Evolutionary conservation across 2,888 invertebrate genomes (phyloP).

Genomic region (Emmelina monodactyla): DNA sequence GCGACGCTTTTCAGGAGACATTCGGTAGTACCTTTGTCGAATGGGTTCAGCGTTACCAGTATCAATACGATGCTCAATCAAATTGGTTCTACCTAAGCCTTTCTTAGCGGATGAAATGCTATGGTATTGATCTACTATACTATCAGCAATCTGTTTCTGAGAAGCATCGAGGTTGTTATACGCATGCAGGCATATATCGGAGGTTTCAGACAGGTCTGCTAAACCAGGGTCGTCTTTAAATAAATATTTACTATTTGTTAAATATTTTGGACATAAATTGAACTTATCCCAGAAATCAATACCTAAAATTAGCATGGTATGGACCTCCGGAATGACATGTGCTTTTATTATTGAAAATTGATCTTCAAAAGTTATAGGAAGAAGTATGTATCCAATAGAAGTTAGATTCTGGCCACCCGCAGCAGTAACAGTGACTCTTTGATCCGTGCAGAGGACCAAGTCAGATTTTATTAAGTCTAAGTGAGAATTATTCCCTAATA

Average conservation of each 20-base stretch:
- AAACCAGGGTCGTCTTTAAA: not conserved
- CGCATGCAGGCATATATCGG: not conserved
- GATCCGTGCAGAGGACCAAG: not conserved
- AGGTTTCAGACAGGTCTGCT: not conserved
- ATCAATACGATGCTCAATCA: slow-evolving; percentile 17
- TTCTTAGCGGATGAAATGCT: slow-evolving; percentile 10
- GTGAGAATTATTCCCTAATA: slow-evolving; percentile 14
- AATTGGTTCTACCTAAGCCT: slow-evolving; percentile 17
- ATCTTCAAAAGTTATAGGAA: slow-evolving; percentile 12
- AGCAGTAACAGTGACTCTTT: slow-evolving; percentile 4
- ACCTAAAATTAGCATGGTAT: slow-evolving; percentile 13
- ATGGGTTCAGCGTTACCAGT: slow-evolving; percentile 18
- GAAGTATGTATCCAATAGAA: slow-evolving; percentile 10
- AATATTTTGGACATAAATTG: slow-evolving; percentile 8
- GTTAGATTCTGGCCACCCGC: slow-evolving; percentile 11
- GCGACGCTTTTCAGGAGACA: slow-evolving; percentile 15
- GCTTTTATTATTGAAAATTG: slow-evolving; percentile 10
- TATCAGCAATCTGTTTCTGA: slow-evolving; percentile 8
- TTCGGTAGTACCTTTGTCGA: slow-evolving; percentile 14
- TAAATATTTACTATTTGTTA: slow-evolving; percentile 3
- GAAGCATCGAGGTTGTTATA: slow-evolving; percentile 6
- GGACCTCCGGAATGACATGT: slow-evolving; percentile 13
- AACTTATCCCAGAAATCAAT: slow-evolving; percentile 14
- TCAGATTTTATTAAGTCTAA: not conserved
- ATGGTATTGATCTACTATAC: slow-evolving; percentile 10